phyloP scores from a whole-genome alignment of 1,140 invertebrate genomes.

The Proales similis region DNA sequence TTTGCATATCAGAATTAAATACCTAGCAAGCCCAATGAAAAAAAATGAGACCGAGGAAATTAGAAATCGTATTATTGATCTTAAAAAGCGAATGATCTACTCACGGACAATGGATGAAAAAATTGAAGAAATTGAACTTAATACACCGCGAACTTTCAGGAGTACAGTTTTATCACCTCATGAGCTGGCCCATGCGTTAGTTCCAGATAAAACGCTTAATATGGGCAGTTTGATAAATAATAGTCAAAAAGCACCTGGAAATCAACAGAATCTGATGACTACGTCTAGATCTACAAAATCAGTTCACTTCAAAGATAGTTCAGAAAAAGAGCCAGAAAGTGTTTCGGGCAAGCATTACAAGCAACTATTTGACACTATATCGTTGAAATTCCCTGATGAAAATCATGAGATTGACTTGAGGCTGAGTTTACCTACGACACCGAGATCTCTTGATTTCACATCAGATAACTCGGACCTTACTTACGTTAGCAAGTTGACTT shows the following conservation, averaged over 20 bases:
- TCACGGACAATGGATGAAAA: slow-evolving; percentile 32
- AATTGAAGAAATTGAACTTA: slow-evolving; percentile 21
- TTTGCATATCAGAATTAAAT: slow-evolving; percentile 18
- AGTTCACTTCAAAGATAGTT: too few relatives aligned
- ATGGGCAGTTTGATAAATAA: too few relatives aligned
- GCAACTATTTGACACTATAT: too few relatives aligned
- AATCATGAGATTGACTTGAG: slow-evolving; percentile 14
- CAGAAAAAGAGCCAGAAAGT: too few relatives aligned
- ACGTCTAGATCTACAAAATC: too few relatives aligned
- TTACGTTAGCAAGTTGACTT: slow-evolving; percentile 8
- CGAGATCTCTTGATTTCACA: slow-evolving; percentile 17
- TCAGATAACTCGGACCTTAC: neutral
- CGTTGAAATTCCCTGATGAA: too few relatives aligned
- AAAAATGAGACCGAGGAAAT: slow-evolving; percentile 16
- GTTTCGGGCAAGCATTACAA: too few relatives aligned
- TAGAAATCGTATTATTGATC: slow-evolving; percentile 18
- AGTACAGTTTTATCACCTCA: too few relatives aligned
- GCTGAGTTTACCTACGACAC: slow-evolving; percentile 20
- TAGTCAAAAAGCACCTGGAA: too few relatives aligned
- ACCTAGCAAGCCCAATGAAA: slow-evolving; percentile 1
- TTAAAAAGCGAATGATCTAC: slow-evolving; percentile 28
- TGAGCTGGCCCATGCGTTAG: too few relatives aligned
- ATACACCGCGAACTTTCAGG: slow-evolving; percentile 6
- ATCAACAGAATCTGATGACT: too few relatives aligned
- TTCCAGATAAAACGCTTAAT: too few relatives aligned